A percentile compares a stretch with the other conserved stretches of the same genome.
These are phyloP conservation scores for Myopa tessellatipennis DNA, from an alignment of 2,888 invertebrate species.

Conservation along the genomic window DNA sequence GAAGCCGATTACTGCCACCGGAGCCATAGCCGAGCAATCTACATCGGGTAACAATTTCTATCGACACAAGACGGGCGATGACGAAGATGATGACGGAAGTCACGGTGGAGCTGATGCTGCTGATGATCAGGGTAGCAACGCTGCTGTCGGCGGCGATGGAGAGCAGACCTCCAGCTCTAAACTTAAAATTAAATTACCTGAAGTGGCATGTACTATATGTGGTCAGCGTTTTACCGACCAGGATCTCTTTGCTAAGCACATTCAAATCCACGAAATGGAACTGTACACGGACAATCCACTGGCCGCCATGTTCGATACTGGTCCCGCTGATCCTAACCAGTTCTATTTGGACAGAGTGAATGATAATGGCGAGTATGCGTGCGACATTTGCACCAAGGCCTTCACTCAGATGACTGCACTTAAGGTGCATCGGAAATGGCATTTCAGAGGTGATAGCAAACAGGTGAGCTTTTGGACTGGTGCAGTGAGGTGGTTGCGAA, in stretches of 20 bases:
- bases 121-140: constrained; percentile 47
- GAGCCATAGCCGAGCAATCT: constrained; percentile 45
- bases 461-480: constrained; percentile 67
- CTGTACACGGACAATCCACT: constrained; percentile 66
- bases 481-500: constrained; percentile 60
- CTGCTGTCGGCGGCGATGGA: constrained; percentile 41
- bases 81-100: constrained; percentile 54
- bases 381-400: constrained; percentile 67
- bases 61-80: constrained; percentile 60
- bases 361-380: constrained; percentile 67
- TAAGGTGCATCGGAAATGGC: constrained; percentile 69
- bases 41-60: constrained; percentile 46
- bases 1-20: constrained; percentile 58
- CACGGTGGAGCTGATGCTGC: constrained; percentile 39
- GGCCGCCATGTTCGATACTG: constrained; percentile 67
- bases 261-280: constrained; percentile 66
- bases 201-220: constrained; percentile 66
- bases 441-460: constrained; percentile 69
- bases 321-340: constrained; percentile 65
- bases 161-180: constrained; percentile 39
- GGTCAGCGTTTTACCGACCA: constrained; percentile 66
- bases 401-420: constrained; percentile 68
- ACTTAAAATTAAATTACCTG: constrained; percentile 62
- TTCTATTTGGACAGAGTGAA: constrained; percentile 65
- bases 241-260: constrained; percentile 66